Conservation (phyloP, 2,888 invertebrate genomes). For the Schizaphis graminum region DNA sequence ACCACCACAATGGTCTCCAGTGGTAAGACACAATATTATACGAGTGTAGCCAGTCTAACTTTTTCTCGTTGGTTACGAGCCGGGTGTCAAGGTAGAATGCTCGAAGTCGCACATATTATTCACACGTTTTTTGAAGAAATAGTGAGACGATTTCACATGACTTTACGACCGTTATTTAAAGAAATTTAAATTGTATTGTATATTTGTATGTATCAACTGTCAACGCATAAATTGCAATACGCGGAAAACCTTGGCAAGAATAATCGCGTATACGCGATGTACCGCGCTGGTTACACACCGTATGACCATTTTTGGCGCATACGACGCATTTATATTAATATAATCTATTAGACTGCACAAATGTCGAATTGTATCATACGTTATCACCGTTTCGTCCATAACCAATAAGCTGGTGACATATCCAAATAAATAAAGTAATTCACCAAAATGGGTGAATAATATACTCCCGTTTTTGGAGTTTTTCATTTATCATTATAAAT, state of each 20-base stretch:
- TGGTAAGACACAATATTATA: background rate
- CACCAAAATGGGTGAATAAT: no score
- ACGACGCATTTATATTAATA: background rate
- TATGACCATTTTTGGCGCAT: background rate
- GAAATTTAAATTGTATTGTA: background rate
- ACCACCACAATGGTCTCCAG: background rate
- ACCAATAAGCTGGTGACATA: background rate
- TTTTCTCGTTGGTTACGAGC: background rate
- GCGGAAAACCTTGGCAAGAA: constrained; percentile 1
- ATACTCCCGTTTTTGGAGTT: no score
- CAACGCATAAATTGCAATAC: background rate
- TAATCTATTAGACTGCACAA: background rate
- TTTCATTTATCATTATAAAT: no score
- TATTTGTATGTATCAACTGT: background rate
- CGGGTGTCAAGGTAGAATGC: background rate
- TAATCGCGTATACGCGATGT: background rate
- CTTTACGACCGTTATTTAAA: background rate
- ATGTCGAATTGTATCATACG: background rate
- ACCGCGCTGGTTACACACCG: background rate
- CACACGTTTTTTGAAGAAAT: background rate
- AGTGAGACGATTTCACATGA: background rate
- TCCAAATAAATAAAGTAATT: background rate
- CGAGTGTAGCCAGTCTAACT: background rate
- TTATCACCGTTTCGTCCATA: background rate
- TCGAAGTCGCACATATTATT: background rate